These are phyloP conservation scores for Physeter macrocephalus DNA, from an alignment of 2,113 vertebrate species.

Conservation along the genomic window DNA sequence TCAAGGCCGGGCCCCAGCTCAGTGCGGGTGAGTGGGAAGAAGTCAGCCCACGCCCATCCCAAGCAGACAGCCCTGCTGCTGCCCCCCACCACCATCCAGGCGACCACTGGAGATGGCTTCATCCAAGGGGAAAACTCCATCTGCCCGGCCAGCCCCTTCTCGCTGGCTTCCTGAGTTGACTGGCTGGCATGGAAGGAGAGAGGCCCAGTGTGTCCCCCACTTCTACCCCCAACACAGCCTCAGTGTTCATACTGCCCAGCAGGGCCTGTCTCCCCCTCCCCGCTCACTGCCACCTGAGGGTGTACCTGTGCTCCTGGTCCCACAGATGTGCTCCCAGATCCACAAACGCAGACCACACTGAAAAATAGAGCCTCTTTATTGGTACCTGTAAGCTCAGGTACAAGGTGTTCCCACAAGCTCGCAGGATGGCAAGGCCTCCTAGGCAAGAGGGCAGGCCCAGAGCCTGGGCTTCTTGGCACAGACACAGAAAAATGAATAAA, in stretches of 20 bases:
- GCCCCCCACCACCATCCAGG: background rate
- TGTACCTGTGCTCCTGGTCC: background rate
- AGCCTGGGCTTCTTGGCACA: conserved; percentile 59
- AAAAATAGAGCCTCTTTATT: conserved; percentile 71
- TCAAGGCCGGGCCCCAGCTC: background rate
- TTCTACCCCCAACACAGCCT: background rate
- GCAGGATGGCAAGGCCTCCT: conserved; percentile 21
- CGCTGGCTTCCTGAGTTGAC: background rate
- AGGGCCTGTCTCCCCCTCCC: background rate
- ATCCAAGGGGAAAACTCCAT: background rate
- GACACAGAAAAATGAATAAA: conserved; percentile 64
- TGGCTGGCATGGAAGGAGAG: background rate
- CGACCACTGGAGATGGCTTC: background rate
- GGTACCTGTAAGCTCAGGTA: conserved; percentile 61
- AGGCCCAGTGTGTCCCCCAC: background rate
- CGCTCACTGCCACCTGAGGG: background rate
- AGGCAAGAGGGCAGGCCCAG: conserved; percentile 30
- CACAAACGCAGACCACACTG: conserved; percentile 6
- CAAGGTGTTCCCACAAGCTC: conserved; percentile 55
- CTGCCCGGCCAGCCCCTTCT: background rate
- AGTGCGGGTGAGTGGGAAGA: background rate
- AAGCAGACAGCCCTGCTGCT: background rate
- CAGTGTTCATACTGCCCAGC: background rate
- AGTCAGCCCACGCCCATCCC: background rate
- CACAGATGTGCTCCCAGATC: background rate